Evolutionary conservation across 2,113 vertebrate genomes (phyloP).

Genomic region (Genyomyrus donnyi): DNA sequence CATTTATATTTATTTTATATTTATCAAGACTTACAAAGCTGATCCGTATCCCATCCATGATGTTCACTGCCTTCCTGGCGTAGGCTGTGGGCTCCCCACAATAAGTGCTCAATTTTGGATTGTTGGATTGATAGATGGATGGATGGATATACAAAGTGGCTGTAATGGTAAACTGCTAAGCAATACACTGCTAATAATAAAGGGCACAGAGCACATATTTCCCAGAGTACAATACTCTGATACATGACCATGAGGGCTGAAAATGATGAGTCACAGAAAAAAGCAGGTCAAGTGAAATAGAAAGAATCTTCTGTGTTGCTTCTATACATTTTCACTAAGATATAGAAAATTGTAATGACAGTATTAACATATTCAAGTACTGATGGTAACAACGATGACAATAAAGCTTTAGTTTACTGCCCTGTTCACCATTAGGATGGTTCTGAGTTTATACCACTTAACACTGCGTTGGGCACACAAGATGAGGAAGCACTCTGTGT

Average conservation of each 20-base stretch:
- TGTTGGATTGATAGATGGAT: not conserved
- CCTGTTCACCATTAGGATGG: not conserved
- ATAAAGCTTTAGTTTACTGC: not conserved
- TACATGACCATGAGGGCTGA: not conserved
- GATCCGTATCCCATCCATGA: not conserved
- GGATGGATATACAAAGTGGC: not conserved
- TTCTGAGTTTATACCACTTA: not conserved
- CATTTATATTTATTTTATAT: not conserved
- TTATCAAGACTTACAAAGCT: not conserved
- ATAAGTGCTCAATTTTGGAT: not conserved
- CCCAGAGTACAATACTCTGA: not conserved
- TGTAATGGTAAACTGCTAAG: not conserved
- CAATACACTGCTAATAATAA: not conserved
- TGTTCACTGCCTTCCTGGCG: not conserved
- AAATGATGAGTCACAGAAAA: not conserved
- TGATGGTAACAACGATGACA: not conserved
- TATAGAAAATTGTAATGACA: not conserved
- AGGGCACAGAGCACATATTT: not conserved
- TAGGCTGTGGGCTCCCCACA: not conserved
- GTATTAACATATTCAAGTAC: not conserved
- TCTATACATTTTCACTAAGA: not conserved
- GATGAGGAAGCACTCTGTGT: not conserved
- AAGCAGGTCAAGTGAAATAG: not conserved
- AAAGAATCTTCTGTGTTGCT: not conserved
- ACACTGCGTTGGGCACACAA: not conserved